Base-by-base conservation (phyloP, 1,140 invertebrate genomes). In the Caenorhabditis inopinata region DNA sequence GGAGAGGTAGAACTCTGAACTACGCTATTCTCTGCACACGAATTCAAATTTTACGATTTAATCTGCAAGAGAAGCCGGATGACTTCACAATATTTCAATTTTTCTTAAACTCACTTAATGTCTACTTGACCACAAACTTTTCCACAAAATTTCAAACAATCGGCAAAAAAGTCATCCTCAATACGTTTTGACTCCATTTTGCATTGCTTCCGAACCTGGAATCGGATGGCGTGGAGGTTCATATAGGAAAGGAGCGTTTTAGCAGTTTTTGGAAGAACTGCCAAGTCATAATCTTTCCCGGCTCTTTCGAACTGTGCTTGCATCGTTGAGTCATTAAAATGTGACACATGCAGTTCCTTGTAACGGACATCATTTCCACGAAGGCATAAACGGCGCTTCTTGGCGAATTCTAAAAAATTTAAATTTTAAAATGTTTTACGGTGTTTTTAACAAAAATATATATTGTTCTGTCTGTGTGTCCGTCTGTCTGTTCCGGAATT, bases 171-270 rank as follows among this genome's bases (percentile, higher is more conserved):
- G 58, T 68, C 32, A 14, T 68, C 58, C 25, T 68, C 58, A 23
- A 68, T 42, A 14, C 58, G 12, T 23, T 18, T 35, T 6, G 58
- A 68, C n/a, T 68, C 58, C 23, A 9, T 4, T 68, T 68, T 68
- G 12, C 58, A 68, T 16, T 68, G 58, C n/a, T 68, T 68, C n/a
- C 58, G 29, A 6, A 68, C 58, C 23, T 68, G 58, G n/a, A 68
- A 32, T 9, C 58, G 16, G 2, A 68, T 68, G 0, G 58, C 58
- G 35, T 68, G 58, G 11, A 68, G 32, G n/a, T 68, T 68, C 32
- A 68, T 68, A 18, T 68, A 68, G n/a, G 58, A 35, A 2, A 68
- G 32, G 12, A 68, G 32, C n/a, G 58, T 68, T 21, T 7, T 38
- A 2, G 32, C 32, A 11, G 58, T 68, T 9, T 9, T 42, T 16